Conservation (phyloP, 2,113 vertebrate species). For the Fregata magnificens region DNA sequence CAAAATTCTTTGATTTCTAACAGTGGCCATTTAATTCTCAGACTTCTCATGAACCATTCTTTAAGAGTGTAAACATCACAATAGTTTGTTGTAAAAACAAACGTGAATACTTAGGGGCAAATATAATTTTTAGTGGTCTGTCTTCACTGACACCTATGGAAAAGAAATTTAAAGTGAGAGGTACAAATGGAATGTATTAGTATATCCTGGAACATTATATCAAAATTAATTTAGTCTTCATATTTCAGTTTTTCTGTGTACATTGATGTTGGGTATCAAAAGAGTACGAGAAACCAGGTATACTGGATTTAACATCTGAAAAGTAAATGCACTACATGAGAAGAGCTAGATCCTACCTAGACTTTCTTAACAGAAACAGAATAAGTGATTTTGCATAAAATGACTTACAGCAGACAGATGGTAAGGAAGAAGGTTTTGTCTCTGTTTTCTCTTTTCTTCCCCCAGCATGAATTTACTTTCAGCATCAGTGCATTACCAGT, state of each 20-base stretch:
- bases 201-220: neutral
- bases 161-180: neutral
- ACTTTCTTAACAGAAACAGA: neutral
- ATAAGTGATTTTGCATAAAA: neutral
- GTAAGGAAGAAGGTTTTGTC: neutral
- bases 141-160: neutral
- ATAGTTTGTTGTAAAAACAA: neutral
- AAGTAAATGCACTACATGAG: neutral
- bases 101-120: neutral
- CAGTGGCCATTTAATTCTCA: neutral
- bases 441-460: neutral
- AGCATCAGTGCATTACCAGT: neutral
- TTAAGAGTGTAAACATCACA: neutral
- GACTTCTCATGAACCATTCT: neutral
- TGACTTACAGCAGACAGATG: constrained; percentile 3
- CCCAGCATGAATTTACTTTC: neutral
- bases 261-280: neutral
- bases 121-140: neutral
- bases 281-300: neutral
- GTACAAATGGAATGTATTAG: neutral
- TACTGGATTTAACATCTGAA: neutral
- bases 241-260: neutral
- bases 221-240: neutral
- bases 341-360: neutral
- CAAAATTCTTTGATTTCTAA: neutral